Evolutionary conservation across 2,888 invertebrate species (phyloP), one percentile per base, ranked within the genome.

Genomic region (Tenthredo amoena): DNA sequence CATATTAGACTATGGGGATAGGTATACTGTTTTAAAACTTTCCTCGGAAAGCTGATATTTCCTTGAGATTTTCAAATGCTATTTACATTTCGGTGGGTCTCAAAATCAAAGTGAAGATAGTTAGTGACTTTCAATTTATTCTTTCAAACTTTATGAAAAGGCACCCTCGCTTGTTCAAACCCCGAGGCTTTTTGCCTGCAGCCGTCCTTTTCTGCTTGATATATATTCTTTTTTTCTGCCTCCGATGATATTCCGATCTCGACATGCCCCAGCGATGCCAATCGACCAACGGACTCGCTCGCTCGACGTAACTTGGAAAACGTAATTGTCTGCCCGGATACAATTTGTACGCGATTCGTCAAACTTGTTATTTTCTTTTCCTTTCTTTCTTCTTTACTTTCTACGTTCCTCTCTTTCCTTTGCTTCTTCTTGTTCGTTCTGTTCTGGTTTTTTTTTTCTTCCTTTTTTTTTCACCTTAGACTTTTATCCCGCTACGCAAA

Each of bases 281-380:
- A 81, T 81, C 81, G 58, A 62, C 77, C 55, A 40, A 21, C 58
- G 81, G 62, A 62, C 21, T 81, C 81, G 58, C 34, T 50, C 34
- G 81, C 58, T 81, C 58, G 31, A 31, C 77, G 81, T 37, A 81
- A 81, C 81, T 81, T 62, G 81, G 81, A 62, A 81, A 62, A 81
- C 18, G 58, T 81, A 81, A 81, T 81, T 81, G 81, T 81, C 81
- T 40, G 81, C 40, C 58, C 81, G 81, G 81, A 81, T 81, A 62
- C 81, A 81, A 81, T 81, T 81, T 81, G 62, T 81, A 62, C 81
- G 81, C 81, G 81, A 81, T 81, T 81, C 81, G 62, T 81, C 81
- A 58, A 81, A 81, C 81, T 81, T 81, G 81, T 81, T 81, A 62
- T 81, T 81, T 62, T 50, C 37, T 81, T 62, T 81, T 15, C 37